A percentile compares a stretch with the other conserved stretches of the same genome.
Evolutionary conservation across 2,113 vertebrate genomes (phyloP).

Genomic region (Syngnathus floridae): DNA sequence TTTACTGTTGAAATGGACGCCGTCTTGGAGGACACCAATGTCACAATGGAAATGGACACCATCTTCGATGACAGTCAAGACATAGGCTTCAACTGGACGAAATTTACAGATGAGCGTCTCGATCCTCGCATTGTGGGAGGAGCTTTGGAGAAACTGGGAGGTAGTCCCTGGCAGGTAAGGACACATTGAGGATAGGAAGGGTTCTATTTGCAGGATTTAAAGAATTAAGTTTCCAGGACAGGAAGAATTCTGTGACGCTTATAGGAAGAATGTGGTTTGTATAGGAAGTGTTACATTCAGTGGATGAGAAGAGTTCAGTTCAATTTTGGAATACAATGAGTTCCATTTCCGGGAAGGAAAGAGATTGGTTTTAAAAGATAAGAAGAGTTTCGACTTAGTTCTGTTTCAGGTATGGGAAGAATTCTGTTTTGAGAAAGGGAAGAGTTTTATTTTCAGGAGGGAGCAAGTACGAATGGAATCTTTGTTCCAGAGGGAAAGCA

Average conservation of each 20-base stretch:
- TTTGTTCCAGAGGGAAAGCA: neutral
- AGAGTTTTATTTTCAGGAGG: neutral
- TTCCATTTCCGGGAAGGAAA: neutral
- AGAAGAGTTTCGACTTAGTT: neutral
- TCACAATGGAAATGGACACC: constrained; percentile 4
- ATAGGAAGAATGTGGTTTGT: neutral
- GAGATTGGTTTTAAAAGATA: neutral
- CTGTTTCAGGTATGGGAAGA: neutral
- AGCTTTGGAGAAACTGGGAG: constrained; percentile 64
- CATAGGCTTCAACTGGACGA: neutral
- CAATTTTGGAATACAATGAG: no score
- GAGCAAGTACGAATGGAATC: neutral
- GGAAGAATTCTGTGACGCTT: neutral
- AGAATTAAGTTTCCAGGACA: neutral
- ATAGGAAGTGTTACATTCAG: no score
- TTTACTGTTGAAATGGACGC: constrained; percentile 3
- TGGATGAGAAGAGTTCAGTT: no score
- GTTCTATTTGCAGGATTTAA: neutral
- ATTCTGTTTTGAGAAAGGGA: neutral
- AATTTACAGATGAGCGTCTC: neutral
- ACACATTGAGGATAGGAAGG: neutral
- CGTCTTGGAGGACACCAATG: neutral
- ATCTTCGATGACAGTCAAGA: neutral
- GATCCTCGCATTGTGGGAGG: constrained; percentile 67
- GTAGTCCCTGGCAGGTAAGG: constrained; percentile 81